Base-by-base conservation (phyloP, 2,113 vertebrate species). In the Illadopsis cleaveri region DNA sequence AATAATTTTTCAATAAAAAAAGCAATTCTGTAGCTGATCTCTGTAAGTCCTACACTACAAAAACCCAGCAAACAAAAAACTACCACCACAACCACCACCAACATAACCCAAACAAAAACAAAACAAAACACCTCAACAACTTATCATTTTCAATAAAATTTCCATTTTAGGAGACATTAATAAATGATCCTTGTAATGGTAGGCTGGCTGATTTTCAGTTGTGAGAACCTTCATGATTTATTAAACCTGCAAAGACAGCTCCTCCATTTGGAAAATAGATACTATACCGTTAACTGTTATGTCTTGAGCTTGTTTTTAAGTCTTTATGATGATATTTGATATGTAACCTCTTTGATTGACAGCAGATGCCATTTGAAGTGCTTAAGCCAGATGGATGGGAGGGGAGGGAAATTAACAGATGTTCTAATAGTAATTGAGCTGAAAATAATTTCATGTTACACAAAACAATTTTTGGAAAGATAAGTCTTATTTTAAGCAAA, bases 371-470 rank as follows among this genome's bases (percentile, higher is more conserved):
- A 61, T 91, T 69, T 85, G 62, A 95, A 93, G 73, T 89, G 60
- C 57, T 86, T 90, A 83, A 66, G 44, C 60, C 93, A 95, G 83
- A 95, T 84, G 78, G 84, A 91, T 33, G 5, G 5, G 23, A 13
- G 31, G 9, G 21, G n/a, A n/a, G 6, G 12, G 19, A 5, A 73
- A 48, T 40, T 54, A 81, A 73, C 82, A 92, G 89, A 91, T 95
- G 72, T 86, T 94, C 37, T 50, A 70, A 48, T 35, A 84, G 72
- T 80, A 90, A 87, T 69, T 51, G 79, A 68, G 57, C 44, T 93
- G 47, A 96, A 86, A 95, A 89, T 90, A 70, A 83, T 91, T 93
- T 89, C 11, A n/a, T 50, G 15, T 87, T 84, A 40, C 47, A 79
- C 6, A 4, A 82, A 94, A 50, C 24, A 53, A 5, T 38, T 76